Base-by-base conservation (phyloP, 1,140 invertebrate species). In the Pogonomyrmex californicus region DNA sequence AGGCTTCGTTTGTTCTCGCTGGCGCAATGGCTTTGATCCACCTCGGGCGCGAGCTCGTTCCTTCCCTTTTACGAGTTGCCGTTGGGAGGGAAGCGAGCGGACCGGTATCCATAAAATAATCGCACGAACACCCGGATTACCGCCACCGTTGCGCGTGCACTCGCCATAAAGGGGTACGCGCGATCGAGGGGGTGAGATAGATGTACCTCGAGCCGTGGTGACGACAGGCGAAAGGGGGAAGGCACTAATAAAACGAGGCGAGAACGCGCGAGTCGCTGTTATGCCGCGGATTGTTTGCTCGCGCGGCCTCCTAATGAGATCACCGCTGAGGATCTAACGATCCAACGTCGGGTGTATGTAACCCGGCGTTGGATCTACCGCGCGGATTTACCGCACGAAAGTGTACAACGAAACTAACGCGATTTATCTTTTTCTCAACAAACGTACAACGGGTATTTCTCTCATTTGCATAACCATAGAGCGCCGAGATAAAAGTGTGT, bases 301-400 rank as follows among this genome's bases (percentile, higher is more conserved):
- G 91, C 51, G 88, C 87, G 88, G 87, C 85, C 60, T 86, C 89
- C 91, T 93, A 93, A 93, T 94, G 90, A 94, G 92, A 91, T 89
- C 86, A 75, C 85, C 76, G 38, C 75, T 30, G 33, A 73, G 51
- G 23, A 60, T 54, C 23, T 47, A 70, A 73, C 54, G 54, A 81
- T 6, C 30, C 62, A 5, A n/a, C 5, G 58, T 36, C 12, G 30
- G 41, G 36, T 33, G 44, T 23, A 23, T 23, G 23, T 23, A 23
- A 23, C 23, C 2, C 36, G n/a, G 12, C 38, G 23, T 23, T 23
- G 12, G 54, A 62, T 60, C 36, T 30, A 44, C 5, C 51, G 38
- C 36, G 54, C 23, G 36, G 73, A 76, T 44, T 44, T 65, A n/a
- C 44, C n/a, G 5, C 38, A 49, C 58, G 30, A 63, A 12, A 44